Evolutionary conservation across 2,113 vertebrate genomes (phyloP).

Genomic region (Paramisgurnus dabryanus): DNA sequence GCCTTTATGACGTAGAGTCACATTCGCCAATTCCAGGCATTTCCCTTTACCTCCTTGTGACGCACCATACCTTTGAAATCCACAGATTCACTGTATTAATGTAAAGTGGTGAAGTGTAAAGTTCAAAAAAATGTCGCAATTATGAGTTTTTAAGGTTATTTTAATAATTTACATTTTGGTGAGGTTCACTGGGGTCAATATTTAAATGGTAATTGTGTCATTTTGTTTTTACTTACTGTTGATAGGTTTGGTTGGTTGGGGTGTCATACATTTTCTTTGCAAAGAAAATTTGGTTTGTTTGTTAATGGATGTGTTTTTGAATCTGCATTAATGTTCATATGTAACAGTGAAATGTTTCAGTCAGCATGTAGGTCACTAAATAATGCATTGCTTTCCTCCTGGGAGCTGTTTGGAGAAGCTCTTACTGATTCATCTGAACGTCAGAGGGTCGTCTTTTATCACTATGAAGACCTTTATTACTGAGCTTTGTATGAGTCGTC

Average conservation of each 20-base stretch:
- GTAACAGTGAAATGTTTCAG: background rate
- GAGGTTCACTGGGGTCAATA: too few relatives aligned
- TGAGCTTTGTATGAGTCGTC: background rate
- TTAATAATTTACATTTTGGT: too few relatives aligned
- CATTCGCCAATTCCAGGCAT: too few relatives aligned
- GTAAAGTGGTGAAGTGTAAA: too few relatives aligned
- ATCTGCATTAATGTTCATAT: background rate
- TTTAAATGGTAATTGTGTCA: background rate
- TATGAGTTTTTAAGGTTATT: too few relatives aligned
- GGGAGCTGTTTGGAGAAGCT: background rate
- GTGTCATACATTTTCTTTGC: background rate
- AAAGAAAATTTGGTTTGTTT: background rate
- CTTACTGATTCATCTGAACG: constrained; percentile 4
- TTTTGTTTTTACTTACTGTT: constrained; percentile 25
- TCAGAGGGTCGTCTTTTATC: background rate
- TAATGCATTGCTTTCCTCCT: constrained; percentile 29
- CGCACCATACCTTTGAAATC: too few relatives aligned
- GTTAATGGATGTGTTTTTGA: background rate
- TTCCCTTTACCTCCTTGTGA: too few relatives aligned
- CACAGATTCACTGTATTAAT: too few relatives aligned
- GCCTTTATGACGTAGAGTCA: too few relatives aligned
- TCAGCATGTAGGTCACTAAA: background rate
- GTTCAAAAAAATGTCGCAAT: too few relatives aligned
- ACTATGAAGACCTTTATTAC: constrained; percentile 1
- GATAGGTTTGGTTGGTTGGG: constrained; percentile 6